Evolutionary conservation across 2,888 invertebrate genomes (phyloP), one percentile per base, ranked within the genome.

Genomic region (Charanyca ferruginea): DNA sequence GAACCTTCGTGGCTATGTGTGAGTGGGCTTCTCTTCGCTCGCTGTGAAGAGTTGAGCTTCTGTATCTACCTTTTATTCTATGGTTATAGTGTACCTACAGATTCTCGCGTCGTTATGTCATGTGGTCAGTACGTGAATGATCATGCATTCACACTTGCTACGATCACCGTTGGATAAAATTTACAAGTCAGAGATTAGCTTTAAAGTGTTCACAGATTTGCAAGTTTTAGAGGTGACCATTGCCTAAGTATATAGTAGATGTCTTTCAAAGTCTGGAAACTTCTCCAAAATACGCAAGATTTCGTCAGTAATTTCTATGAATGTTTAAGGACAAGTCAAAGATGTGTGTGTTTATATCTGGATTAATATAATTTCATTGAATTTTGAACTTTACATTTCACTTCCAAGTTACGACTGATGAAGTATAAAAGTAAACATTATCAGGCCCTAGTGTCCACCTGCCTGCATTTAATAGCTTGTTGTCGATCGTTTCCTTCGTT

Each of bases 31-130:
- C 32, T 9, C 9, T 9, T 3, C 4, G 3, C n/a, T 22, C 4
- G 5, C 20, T 28, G 0, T 11, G 5, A 18, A 1, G 20, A 16
- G 9, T 11, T 1, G 0, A 28, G 18, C 52, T 64, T 52, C 57
- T 47, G 47, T n/a, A 16, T 3, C 2, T 20, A 42, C 22, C 16
- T n/a, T n/a, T n/a, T 38, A n/a, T 7, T 44, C 4, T 18, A 3
- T 60, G 49, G 1, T 3, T 6, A 13, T 53, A 72, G 48, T 41
- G 57, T 16, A n/a, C n/a, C n/a, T n/a, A 41, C 55, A 73, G 73
- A 73, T 73, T 69, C 70, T 13, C 45, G n/a, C n/a, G 16, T 58
- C 58, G 23, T 75, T 73, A 49, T 74, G 75, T 75, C 75, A 68
- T 67, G 62, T 22, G 25, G 35, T 41, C 42, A 51, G 51, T 57